Evolutionary conservation across 1,140 invertebrate species (phyloP).

Genomic region (Bombus sylvicola): DNA sequence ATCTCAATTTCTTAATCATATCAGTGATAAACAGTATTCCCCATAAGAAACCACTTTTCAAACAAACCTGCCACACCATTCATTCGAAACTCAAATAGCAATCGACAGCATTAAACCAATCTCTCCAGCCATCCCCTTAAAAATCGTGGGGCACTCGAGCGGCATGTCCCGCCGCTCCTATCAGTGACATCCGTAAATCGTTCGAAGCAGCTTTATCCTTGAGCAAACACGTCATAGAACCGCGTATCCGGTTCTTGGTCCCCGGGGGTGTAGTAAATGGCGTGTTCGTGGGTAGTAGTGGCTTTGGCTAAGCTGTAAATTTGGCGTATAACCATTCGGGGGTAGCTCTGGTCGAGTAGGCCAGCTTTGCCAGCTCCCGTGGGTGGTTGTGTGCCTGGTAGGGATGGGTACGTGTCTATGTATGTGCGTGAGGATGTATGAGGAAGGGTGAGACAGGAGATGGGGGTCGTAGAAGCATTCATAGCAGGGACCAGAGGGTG

Average conservation of each 20-base stretch:
- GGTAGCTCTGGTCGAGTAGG: conserved; percentile 61
- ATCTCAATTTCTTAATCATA: too few species aligned
- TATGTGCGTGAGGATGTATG: not conserved
- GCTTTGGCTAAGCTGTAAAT: conserved; percentile 78
- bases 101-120: too few species aligned
- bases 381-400: conserved; percentile 7
- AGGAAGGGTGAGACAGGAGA: conserved; percentile 61
- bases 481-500: conserved; percentile 78
- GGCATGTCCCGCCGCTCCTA: not conserved
- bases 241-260: conserved; percentile 44
- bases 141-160: not conserved
- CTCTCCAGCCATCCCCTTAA: not conserved
- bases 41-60: too few species aligned
- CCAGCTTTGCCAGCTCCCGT: conserved; percentile 55
- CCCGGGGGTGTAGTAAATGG: conserved; percentile 53
- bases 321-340: conserved; percentile 79
- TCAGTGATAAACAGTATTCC: too few species aligned
- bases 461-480: conserved; percentile 77
- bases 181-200: conserved; percentile 28
- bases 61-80: too few species aligned
- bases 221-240: conserved; percentile 44
- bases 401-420: not conserved
- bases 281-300: conserved; percentile 51
- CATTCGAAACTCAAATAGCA: too few species aligned
- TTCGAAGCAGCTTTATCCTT: conserved; percentile 49